Evolutionary conservation across 1,140 invertebrate species (phyloP).

Genomic region (Zaprionus capensis): DNA sequence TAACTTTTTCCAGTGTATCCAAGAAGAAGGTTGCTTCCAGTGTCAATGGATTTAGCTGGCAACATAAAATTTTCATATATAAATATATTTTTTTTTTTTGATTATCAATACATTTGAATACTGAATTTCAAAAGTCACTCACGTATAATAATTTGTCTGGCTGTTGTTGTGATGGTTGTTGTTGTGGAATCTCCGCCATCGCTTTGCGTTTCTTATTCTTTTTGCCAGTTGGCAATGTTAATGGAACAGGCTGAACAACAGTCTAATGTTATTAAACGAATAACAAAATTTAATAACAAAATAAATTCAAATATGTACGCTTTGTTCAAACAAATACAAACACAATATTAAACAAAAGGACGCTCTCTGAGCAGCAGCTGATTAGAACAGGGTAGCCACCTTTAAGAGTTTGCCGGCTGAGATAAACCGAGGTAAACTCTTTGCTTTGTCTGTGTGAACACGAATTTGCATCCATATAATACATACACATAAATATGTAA

Average conservation of each 20-base stretch:
- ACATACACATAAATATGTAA: conserved; percentile 17
- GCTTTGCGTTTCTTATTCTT: conserved; percentile 53
- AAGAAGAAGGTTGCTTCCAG: conserved; percentile 70
- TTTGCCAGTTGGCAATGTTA: conserved; percentile 21
- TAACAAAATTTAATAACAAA: conserved; percentile 11
- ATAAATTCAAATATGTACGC: conserved; percentile 3
- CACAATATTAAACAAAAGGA: conserved; percentile 24
- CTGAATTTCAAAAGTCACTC: conserved; percentile 25
- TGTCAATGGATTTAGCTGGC: conserved; percentile 72
- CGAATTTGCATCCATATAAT: background rate
- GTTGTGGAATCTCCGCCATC: conserved; percentile 50
- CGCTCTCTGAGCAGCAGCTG: conserved; percentile 45
- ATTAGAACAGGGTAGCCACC: conserved; percentile 56
- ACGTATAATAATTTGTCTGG: conserved; percentile 54
- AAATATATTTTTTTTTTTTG: background rate
- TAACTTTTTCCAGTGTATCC: conserved; percentile 53
- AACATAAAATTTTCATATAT: conserved; percentile 3
- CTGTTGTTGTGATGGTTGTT: background rate
- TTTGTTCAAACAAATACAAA: conserved; percentile 6
- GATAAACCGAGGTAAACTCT: conserved; percentile 1
- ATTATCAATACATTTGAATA: background rate
- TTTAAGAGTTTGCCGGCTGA: conserved; percentile 31
- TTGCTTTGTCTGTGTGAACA: background rate
- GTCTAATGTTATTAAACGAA: conserved; percentile 28
- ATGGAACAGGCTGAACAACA: background rate